A percentile compares a stretch with the other conserved stretches of the same genome.
Conservation (phyloP, 2,888 invertebrate genomes). For the Noctuana brunneofusca region DNA sequence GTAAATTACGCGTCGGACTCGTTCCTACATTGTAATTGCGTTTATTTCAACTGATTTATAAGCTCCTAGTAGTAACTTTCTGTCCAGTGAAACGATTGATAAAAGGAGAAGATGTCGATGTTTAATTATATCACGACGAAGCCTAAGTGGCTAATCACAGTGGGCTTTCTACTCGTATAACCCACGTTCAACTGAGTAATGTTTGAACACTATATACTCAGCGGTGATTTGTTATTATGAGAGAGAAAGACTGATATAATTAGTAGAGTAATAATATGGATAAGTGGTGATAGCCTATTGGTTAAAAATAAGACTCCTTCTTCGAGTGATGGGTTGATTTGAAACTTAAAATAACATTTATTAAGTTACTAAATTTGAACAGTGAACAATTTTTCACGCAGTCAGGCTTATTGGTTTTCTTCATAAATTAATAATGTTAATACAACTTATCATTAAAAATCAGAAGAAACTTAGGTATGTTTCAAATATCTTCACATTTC, state of each 20-base stretch:
- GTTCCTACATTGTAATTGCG: conserved; percentile 43
- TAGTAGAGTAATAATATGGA: too few species aligned
- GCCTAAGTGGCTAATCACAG: background rate
- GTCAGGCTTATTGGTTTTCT: too few species aligned
- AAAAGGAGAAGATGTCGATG: conserved; percentile 1
- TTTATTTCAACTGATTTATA: conserved; percentile 46
- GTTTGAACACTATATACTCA: background rate
- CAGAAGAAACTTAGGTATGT: too few species aligned
- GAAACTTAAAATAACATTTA: too few species aligned
- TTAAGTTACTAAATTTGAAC: too few species aligned
- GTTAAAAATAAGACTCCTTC: too few species aligned
- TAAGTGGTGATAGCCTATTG: too few species aligned
- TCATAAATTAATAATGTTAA: too few species aligned
- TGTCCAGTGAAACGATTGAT: conserved; percentile 24
- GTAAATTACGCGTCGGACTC: conserved; percentile 47
- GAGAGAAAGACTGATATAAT: background rate
- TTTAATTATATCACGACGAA: background rate
- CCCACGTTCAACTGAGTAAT: background rate
- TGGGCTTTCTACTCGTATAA: background rate
- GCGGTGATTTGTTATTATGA: background rate
- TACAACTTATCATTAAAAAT: too few species aligned
- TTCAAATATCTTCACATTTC: too few species aligned
- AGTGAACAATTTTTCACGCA: too few species aligned
- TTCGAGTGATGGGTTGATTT: too few species aligned
- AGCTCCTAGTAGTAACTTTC: conserved; percentile 20